Evolutionary conservation across 2,797 vertebrate genomes (phyloP), one percentile per base, ranked within the genome.

Genomic region (Hirundo rustica): DNA sequence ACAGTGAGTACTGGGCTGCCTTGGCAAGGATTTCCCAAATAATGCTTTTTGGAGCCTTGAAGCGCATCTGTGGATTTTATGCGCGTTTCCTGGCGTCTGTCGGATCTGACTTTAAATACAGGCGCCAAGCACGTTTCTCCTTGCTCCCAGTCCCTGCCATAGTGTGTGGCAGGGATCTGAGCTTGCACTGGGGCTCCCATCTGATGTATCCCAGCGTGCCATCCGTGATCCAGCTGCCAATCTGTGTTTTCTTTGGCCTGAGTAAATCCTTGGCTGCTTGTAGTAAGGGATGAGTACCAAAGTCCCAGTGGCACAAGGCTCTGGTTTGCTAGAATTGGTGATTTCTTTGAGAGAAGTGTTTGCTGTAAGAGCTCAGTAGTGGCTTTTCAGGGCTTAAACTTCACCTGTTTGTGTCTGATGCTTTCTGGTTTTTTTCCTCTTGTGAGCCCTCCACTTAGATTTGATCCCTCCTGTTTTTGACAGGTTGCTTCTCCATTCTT

Each of bases 1-100:
- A 99, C 95, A 97, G 99, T 99, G 98, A 98, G 99, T 99, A 95
- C 66, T 75, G 77, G 65, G 82, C 61, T 91, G 44, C 95, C 72
- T 58, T 91, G 84, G 53, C 88, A 91, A 44, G 42, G 14, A 36
- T 27, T 68, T 54, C 54, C 44, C 32, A 65, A 5, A 29, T 50
- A 71, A 21, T 34, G 4, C 16, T 48, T 0, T 68, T 25, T 47
- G 47, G 44, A 77, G 15, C 14, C 38, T 80, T 83, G 50, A 26
- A 68, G 80, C 25, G 1, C 32, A 34, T 3, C 26, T 44, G 11
- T 67, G 38, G 12, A 11, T 76, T 85, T 32, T n/a, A 68, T 29
- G 8, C 2, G 1, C 60, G 54, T 47, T 67, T 66, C 70, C 77
- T 36, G 27, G 30, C 13, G 9, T 87, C n/a, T 84, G 36, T 85